Percentiles rank a stretch among this genome's conserved stretches.
These are phyloP conservation scores for Diceros bicornis DNA, from an alignment of 2,797 vertebrate species.

Conservation along the genomic window DNA sequence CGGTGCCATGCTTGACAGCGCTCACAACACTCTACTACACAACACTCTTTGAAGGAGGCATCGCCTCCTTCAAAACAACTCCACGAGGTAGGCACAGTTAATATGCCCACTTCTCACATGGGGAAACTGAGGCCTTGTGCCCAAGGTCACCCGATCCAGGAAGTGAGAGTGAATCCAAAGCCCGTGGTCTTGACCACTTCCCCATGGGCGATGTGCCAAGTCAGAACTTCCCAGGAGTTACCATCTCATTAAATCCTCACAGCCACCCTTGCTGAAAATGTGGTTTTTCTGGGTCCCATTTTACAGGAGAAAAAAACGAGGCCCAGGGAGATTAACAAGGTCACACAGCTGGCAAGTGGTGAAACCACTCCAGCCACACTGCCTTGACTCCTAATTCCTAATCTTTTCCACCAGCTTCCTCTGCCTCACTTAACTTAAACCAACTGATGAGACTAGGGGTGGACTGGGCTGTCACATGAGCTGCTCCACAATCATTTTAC, in stretches of 20 bases:
- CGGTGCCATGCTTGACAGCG: too few species aligned
- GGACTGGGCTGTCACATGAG: background rate
- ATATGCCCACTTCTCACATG: background rate
- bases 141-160: background rate
- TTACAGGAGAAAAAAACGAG: background rate
- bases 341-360: background rate
- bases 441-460: background rate
- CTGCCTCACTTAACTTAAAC: background rate
- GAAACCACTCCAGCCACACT: background rate
- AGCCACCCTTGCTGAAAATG: background rate
- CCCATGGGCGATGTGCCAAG: fast-evolving
- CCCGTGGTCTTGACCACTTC: background rate
- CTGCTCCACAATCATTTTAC: background rate
- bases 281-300: background rate
- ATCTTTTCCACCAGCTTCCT: background rate
- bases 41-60: too few species aligned
- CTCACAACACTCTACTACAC: fast-evolving
- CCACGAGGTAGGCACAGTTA: fast-evolving
- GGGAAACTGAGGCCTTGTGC: background rate
- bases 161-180: background rate
- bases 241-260: background rate
- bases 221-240: background rate
- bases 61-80: background rate
- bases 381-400: background rate
- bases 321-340: background rate